Base-by-base conservation (phyloP, 2,113 vertebrate genomes). In the Sebastes schlegelii region DNA sequence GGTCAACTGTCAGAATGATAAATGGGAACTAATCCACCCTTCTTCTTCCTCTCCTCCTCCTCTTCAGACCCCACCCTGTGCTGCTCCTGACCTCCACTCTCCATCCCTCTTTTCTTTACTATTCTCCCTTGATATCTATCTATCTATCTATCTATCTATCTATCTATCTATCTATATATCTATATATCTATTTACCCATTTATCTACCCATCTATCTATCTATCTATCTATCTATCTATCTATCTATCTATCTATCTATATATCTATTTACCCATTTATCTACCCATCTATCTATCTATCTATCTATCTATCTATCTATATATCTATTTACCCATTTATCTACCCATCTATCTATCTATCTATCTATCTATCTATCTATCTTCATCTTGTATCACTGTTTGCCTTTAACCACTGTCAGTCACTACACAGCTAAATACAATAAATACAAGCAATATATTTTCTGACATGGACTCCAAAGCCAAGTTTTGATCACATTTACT, bases 1-100 rank as follows among this genome's bases (percentile, higher is more conserved):
- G 93, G 93, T 92, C 90, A 88, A 82, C 92, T 92, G 93, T 93
- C 92, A 93, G 58, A 65, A 86, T 94, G 93, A 94, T 91, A 78
- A 90, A 94, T 92, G 92, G 82, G 57, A 81, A 86, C 69, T 88
- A 86, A 91, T 88, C 83, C 90, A 63, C 75, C 69, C 72, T 84
- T 82, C 84, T 88, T 82, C 83, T 82, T 77, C 88, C 45, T 62
- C 81, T 86, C 63, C 64, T 85, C 79, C 79, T 84, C 54, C 64
- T 87, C 58, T 80, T 86, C 77, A 80, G 77, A 58, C 80, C 58
- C 68, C 86, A 79, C 66, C 70, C 68, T 66, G 65, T 84, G 72
- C 62, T 71, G 52, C 40, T 79, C 61, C 74, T 88, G 79, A 85
- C 85, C 74, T 87, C 60, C 65, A 79, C 40, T 66, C 54, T 54